phyloP scores from a whole-genome alignment of 2,113 vertebrate species.

The Echinops telfairi region DNA sequence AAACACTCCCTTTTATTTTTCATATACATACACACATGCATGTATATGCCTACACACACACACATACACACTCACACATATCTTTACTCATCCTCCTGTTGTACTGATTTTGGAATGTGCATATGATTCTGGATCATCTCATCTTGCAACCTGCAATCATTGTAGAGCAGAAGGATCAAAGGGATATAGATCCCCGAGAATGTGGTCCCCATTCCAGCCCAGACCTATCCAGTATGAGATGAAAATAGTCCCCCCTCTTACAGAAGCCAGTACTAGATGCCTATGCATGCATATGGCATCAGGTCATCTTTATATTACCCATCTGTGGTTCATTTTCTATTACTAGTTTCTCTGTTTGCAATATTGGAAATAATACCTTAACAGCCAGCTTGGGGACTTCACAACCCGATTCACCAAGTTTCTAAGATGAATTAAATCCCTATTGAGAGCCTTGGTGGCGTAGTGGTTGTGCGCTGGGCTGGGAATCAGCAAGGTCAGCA shows the following conservation, averaged over 20 bases:
- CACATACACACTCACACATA: no score
- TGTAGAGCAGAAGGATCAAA: neutral
- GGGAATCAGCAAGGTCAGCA: no score
- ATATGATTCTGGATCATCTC: neutral
- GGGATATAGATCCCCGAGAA: neutral
- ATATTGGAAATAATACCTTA: neutral
- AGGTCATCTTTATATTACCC: slow-evolving; percentile 18
- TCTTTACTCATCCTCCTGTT: neutral
- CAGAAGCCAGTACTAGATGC: neutral
- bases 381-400: neutral
- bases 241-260: slow-evolving; percentile 24
- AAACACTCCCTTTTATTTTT: no score
- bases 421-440: slow-evolving; percentile 13
- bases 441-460: no score
- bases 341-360: neutral
- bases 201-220: neutral
- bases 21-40: neutral
- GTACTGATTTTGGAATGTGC: neutral
- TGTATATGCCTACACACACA: no score
- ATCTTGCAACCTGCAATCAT: neutral
- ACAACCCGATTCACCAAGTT: slow-evolving; percentile 29
- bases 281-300: neutral
- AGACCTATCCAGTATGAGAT: neutral
- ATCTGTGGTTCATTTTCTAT: neutral
- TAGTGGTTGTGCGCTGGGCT: no score